Conservation (phyloP, 2,888 invertebrate species). For the Uloborus plumipes region DNA sequence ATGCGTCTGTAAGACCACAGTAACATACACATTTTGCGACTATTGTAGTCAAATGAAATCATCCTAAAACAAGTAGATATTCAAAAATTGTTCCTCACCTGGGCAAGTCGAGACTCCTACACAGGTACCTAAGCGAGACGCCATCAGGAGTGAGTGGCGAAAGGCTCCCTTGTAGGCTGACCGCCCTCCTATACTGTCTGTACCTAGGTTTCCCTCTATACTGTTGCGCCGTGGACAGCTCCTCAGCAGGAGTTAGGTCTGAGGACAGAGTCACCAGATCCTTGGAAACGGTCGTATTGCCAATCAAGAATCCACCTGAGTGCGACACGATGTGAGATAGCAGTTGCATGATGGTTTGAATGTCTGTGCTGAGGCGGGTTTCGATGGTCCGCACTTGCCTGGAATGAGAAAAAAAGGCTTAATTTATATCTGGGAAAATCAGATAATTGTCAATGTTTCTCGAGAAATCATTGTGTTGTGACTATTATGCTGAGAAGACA, state of each 20-base stretch:
- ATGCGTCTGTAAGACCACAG: too few relatives aligned
- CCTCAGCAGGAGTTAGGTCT: slow-evolving; percentile 47
- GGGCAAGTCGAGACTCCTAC: slow-evolving; percentile 58
- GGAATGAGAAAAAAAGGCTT: neutral
- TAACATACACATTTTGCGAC: too few relatives aligned
- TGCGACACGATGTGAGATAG: slow-evolving; percentile 58
- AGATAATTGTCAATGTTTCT: too few relatives aligned
- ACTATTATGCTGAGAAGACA: too few relatives aligned
- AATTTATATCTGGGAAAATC: too few relatives aligned
- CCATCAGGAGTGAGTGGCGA: slow-evolving; percentile 52
- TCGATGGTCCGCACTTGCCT: slow-evolving; percentile 63
- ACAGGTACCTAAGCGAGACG: slow-evolving; percentile 58
- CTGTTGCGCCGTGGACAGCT: slow-evolving; percentile 2
- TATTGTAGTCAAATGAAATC: too few relatives aligned
- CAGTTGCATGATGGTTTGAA: slow-evolving; percentile 62
- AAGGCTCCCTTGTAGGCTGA: slow-evolving; percentile 58
- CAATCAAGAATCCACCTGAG: slow-evolving; percentile 49
- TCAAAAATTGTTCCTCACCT: slow-evolving; percentile 24
- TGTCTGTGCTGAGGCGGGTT: slow-evolving; percentile 55
- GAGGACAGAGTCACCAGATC: slow-evolving; percentile 53
- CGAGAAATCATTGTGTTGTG: too few relatives aligned
- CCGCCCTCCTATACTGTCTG: slow-evolving; percentile 53
- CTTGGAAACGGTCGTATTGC: slow-evolving; percentile 58
- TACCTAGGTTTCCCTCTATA: slow-evolving; percentile 24
- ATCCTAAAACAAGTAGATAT: too few relatives aligned